These are phyloP conservation scores for Syrista parreyssii DNA, from an alignment of 2,888 invertebrate genomes.

Conservation along the genomic window DNA sequence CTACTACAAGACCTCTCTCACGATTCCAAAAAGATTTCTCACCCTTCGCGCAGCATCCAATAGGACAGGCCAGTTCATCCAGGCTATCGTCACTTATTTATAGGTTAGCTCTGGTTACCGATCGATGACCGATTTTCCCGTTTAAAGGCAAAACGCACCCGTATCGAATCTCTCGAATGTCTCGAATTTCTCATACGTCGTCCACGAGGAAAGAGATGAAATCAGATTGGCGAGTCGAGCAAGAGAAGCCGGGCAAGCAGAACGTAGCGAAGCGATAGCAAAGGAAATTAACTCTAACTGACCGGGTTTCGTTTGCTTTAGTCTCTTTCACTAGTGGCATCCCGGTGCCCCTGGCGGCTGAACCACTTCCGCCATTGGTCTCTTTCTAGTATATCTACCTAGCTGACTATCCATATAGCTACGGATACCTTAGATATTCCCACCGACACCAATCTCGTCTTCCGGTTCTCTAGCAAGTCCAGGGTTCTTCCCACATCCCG, in stretches of 20 bases:
- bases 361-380: slow-evolving; percentile 23
- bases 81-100: background rate
- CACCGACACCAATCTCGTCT: slow-evolving; percentile 25
- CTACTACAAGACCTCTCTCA: background rate
- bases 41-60: background rate
- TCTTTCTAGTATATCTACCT: slow-evolving; percentile 24
- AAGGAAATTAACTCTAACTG: slow-evolving; percentile 46
- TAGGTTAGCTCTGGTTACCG: background rate
- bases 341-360: slow-evolving; percentile 15
- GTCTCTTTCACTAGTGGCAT: slow-evolving; percentile 13
- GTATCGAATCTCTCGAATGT: background rate
- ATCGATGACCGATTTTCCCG: background rate
- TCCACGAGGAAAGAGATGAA: background rate
- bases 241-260: slow-evolving; percentile 24
- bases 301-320: slow-evolving; percentile 40
- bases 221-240: slow-evolving; percentile 9
- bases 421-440: background rate
- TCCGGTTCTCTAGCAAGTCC: slow-evolving; percentile 18
- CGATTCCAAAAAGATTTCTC: background rate
- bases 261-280: slow-evolving; percentile 25
- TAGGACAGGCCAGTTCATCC: background rate
- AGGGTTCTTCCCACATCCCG: slow-evolving; percentile 9
- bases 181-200: background rate
- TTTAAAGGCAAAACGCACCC: background rate
- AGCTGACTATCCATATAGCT: slow-evolving; percentile 10